Evolutionary conservation across 2,113 vertebrate genomes (phyloP).

Genomic region (Mugil cephalus): DNA sequence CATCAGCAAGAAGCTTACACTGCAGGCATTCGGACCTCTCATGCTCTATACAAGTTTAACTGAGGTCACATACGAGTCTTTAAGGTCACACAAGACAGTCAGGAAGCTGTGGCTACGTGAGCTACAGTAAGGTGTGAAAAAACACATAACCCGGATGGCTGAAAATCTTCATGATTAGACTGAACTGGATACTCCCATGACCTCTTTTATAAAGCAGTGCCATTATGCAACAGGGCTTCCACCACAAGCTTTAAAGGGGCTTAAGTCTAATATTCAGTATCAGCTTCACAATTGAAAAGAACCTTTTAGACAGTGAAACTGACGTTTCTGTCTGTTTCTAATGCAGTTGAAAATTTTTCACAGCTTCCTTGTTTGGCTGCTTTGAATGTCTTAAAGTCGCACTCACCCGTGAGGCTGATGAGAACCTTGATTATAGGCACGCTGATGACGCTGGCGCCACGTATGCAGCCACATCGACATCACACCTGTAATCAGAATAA

Average conservation of each 20-base stretch:
- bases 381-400: conserved; percentile 11
- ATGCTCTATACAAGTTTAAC: neutral
- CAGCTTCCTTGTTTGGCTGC: neutral
- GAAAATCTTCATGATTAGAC: conserved; percentile 9
- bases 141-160: conserved; percentile 22
- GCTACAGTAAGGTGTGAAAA: conserved; percentile 38
- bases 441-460: neutral
- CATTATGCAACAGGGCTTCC: neutral
- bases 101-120: neutral
- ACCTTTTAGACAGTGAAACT: neutral
- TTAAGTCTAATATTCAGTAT: conserved; percentile 1
- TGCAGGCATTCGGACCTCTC: neutral
- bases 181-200: conserved; percentile 12
- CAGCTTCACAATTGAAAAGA: neutral
- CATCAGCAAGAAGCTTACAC: neutral
- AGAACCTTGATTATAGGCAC: conserved; percentile 19
- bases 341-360: neutral
- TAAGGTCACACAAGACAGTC: conserved; percentile 18
- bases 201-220: conserved; percentile 3
- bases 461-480: conserved; percentile 11
- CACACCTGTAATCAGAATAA: conserved; percentile 56
- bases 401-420: conserved; percentile 23
- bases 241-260: neutral
- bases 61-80: conserved; percentile 21
- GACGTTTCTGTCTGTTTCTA: neutral